Conservation (phyloP, 2,888 invertebrate genomes). For the Carabus problematicus region DNA sequence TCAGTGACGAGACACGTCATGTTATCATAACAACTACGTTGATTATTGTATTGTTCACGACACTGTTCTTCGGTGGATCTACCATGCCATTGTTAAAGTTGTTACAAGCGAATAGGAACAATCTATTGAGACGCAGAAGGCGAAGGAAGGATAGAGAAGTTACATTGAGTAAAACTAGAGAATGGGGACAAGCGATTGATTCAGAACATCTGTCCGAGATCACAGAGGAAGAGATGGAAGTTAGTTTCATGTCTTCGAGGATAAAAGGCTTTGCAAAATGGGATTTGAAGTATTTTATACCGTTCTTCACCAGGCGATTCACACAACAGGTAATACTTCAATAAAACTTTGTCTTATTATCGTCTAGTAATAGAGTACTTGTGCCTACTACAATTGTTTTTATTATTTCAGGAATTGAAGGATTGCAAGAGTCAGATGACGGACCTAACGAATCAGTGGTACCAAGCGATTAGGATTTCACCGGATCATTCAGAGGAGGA, state of each 20-base stretch:
- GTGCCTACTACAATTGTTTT: constrained; percentile 4
- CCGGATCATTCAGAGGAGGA: constrained; percentile 88
- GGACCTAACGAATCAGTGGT: constrained; percentile 96
- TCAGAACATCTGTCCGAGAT: constrained; percentile 92
- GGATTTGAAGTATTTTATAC: constrained; percentile 93
- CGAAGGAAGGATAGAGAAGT: constrained; percentile 75
- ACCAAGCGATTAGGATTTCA: constrained; percentile 91
- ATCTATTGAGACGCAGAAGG: constrained; percentile 64
- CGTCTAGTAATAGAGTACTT: not conserved
- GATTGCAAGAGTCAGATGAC: constrained; percentile 98
- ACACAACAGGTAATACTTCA: constrained; percentile 79
- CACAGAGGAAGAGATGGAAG: constrained; percentile 92
- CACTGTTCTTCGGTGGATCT: constrained; percentile 93
- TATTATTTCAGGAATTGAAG: constrained; percentile 78
- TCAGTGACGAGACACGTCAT: constrained; percentile 92
- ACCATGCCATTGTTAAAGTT: constrained; percentile 97
- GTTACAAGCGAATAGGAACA: constrained; percentile 73
- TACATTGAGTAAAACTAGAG: constrained; percentile 95
- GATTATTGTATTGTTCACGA: constrained; percentile 97
- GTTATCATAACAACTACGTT: constrained; percentile 97
- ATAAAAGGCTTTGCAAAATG: constrained; percentile 88
- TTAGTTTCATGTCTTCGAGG: constrained; percentile 80
- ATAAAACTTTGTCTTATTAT: not conserved
- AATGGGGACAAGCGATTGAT: constrained; percentile 96
- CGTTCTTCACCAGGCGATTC: constrained; percentile 94